Percentiles rank a stretch among this genome's conserved stretches.
These are phyloP conservation scores for Ophion ellenae DNA, from an alignment of 2,888 invertebrate species.

Conservation along the genomic window DNA sequence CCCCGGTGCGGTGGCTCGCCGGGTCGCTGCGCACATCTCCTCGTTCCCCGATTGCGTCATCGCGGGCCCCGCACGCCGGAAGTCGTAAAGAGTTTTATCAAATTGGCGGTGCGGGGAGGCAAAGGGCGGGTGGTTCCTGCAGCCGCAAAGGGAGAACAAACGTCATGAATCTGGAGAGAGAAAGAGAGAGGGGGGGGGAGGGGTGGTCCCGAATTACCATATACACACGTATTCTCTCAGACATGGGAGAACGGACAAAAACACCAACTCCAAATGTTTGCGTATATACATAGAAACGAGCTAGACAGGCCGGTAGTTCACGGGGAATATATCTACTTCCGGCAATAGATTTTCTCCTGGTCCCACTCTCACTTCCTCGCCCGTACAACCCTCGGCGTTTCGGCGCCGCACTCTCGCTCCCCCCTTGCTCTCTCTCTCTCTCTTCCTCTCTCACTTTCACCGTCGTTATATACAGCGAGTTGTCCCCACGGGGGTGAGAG, in stretches of 20 bases:
- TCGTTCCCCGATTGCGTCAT: conserved; percentile 58
- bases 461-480: conserved; percentile 34
- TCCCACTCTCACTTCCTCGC: conserved; percentile 66
- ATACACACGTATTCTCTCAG: conserved; percentile 71
- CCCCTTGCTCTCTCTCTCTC: conserved; percentile 53
- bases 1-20: no score
- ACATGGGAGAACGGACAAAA: conserved; percentile 64
- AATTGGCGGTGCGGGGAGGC: conserved; percentile 77
- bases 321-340: conserved; percentile 82
- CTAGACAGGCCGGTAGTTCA: conserved; percentile 73
- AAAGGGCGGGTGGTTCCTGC: conserved; percentile 34
- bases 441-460: conserved; percentile 50
- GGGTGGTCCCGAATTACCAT: conserved; percentile 80
- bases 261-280: conserved; percentile 55
- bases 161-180: conserved; percentile 60
- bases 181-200: conserved; percentile 59
- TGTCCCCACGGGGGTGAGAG: conserved; percentile 56
- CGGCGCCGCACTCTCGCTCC: conserved; percentile 46
- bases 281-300: conserved; percentile 50
- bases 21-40: conserved; percentile 38
- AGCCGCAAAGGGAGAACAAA: conserved; percentile 25
- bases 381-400: conserved; percentile 46
- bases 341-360: conserved; percentile 82
- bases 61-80: conserved; percentile 52
- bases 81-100: conserved; percentile 70